Conservation (phyloP, 2,113 vertebrate species). For the human (Homo sapiens) region DNA sequence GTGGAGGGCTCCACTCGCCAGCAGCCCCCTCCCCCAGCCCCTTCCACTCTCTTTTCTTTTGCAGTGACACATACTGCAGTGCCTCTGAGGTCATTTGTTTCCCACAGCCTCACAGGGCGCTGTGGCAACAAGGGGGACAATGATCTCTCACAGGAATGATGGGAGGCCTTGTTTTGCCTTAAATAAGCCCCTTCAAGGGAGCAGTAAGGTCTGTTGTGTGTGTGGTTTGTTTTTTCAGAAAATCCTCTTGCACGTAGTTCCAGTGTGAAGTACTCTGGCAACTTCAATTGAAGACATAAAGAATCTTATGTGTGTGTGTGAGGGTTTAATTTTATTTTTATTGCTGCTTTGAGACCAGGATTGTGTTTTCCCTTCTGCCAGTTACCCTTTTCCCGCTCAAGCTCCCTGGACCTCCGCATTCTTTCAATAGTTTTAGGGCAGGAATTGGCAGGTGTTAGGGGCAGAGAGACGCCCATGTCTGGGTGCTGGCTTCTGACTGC, state of each 20-base stretch:
- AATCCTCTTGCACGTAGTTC: slow-evolving; percentile 74
- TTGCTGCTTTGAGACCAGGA: slow-evolving; percentile 72
- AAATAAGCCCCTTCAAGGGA: slow-evolving; percentile 86
- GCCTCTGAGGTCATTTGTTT: slow-evolving; percentile 88
- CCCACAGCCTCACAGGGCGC: slow-evolving; percentile 87
- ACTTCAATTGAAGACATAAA: slow-evolving; percentile 77
- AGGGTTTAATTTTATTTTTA: slow-evolving; percentile 77
- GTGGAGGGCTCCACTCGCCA: slow-evolving; percentile 52
- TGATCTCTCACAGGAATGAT: slow-evolving; percentile 84
- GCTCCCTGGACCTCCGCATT: slow-evolving; percentile 43
- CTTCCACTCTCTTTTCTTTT: slow-evolving; percentile 78
- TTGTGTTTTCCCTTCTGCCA: slow-evolving; percentile 75
- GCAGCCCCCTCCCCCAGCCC: slow-evolving; percentile 64
- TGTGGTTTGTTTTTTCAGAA: slow-evolving; percentile 73
- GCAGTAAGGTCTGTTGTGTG: slow-evolving; percentile 78
- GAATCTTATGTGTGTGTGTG: slow-evolving; percentile 66
- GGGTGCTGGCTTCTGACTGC: not conserved
- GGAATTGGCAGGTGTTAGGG: slow-evolving; percentile 61
- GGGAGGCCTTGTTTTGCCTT: slow-evolving; percentile 86
- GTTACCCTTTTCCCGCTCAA: slow-evolving; percentile 72
- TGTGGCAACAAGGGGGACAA: slow-evolving; percentile 86
- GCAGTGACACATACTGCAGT: slow-evolving; percentile 81
- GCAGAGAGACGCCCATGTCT: not conserved
- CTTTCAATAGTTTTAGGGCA: slow-evolving; percentile 61
- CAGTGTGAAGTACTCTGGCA: slow-evolving; percentile 78